Percentiles rank a stretch among this genome's conserved stretches.
Evolutionary conservation across 2,797 vertebrate species (phyloP).

Genomic region (Brachymystax lenok): DNA sequence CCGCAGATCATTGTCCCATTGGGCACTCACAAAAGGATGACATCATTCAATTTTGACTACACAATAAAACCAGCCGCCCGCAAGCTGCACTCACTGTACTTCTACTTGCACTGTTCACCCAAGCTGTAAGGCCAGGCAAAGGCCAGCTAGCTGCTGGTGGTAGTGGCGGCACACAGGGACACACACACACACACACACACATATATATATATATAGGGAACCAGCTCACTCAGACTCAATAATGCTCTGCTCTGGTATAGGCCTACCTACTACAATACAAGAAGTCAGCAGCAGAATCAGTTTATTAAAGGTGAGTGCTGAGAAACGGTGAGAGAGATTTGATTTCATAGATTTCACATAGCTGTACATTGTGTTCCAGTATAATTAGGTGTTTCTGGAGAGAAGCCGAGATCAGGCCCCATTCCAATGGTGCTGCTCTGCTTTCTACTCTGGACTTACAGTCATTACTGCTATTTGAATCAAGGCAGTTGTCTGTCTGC

Average conservation of each 20-base stretch:
- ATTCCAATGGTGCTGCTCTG: background rate
- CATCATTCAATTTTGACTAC: slow-evolving; percentile 64
- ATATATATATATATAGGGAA: too few relatives aligned
- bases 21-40: slow-evolving; percentile 61
- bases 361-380: slow-evolving; percentile 48
- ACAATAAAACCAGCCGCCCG: slow-evolving; percentile 44
- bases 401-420: slow-evolving; percentile 26
- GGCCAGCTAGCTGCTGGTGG: background rate
- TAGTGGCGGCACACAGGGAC: too few relatives aligned
- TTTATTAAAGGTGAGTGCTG: background rate
- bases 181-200: too few relatives aligned
- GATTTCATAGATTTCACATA: slow-evolving; percentile 23
- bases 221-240: background rate
- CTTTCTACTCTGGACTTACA: slow-evolving; percentile 5
- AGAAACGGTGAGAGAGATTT: background rate
- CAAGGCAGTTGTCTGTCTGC: slow-evolving; percentile 11
- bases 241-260: background rate
- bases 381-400: slow-evolving; percentile 41
- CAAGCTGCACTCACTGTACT: slow-evolving; percentile 33
- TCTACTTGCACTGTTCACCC: slow-evolving; percentile 8
- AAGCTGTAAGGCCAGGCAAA: background rate
- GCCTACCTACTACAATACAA: background rate
- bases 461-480: slow-evolving; percentile 22
- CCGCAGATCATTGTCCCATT: slow-evolving; percentile 66
- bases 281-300: background rate